Evolutionary conservation across 2,797 vertebrate species (phyloP).

Genomic region (Cottoperca gobio): DNA sequence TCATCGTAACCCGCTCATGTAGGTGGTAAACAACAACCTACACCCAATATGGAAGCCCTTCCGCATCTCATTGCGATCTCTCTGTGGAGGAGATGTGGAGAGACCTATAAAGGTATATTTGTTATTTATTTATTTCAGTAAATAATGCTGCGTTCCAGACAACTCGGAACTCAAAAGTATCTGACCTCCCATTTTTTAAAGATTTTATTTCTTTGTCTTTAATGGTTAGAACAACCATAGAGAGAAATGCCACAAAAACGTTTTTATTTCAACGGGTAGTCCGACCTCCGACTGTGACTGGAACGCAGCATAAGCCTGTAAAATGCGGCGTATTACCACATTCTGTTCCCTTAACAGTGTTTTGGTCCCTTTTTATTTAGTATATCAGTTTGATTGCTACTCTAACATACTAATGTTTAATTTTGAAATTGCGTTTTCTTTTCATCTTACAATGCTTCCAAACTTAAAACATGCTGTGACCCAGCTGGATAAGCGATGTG

Average conservation of each 20-base stretch:
- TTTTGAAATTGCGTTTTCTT: conserved; percentile 40
- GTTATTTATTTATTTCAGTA: neutral
- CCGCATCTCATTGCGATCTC: conserved; percentile 89
- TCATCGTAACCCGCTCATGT: neutral
- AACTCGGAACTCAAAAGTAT: no score
- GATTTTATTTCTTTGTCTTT: no score
- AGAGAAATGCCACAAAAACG: no score
- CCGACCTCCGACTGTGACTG: no score
- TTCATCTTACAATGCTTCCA: conserved; percentile 35
- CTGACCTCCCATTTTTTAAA: no score
- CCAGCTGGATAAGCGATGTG: conserved; percentile 31
- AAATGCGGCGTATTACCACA: conserved; percentile 37
- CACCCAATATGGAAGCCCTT: conserved; percentile 96
- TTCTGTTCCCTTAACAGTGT: neutral
- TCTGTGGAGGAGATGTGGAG: conserved; percentile 94
- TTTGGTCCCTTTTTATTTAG: neutral
- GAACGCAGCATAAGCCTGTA: neutral
- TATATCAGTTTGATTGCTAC: neutral
- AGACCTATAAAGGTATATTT: conserved; percentile 82
- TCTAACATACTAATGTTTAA: conserved; percentile 60
- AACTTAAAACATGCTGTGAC: conserved; percentile 39
- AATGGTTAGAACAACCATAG: no score
- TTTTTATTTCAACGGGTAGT: no score
- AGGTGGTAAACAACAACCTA: conserved; percentile 94
- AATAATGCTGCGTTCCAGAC: neutral